Evolutionary conservation across 2,888 invertebrate genomes (phyloP).

Genomic region (Chymomyza fuscimana): DNA sequence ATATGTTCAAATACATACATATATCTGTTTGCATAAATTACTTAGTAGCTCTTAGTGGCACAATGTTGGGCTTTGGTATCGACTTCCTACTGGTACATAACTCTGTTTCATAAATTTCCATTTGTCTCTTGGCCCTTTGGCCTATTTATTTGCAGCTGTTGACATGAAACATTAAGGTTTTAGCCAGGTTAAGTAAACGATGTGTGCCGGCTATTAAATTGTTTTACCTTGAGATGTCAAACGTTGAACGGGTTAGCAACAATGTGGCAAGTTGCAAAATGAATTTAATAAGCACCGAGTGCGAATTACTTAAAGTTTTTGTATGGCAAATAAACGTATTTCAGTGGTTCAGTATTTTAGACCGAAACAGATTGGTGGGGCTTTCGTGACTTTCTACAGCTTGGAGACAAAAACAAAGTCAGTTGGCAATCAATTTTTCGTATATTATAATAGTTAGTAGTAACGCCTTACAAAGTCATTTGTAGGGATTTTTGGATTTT

Average conservation of each 20-base stretch:
- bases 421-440: no score
- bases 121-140: slow-evolving; percentile 53
- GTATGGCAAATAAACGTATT: no score
- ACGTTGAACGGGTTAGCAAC: not conserved
- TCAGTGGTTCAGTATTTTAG: no score
- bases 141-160: slow-evolving; percentile 62
- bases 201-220: not conserved
- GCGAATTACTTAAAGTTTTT: no score
- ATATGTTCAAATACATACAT: not conserved
- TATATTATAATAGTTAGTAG: no score
- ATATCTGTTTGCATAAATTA: slow-evolving; percentile 48
- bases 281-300: not conserved
- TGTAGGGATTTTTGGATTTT: no score
- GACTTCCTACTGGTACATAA: slow-evolving; percentile 24
- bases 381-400: no score
- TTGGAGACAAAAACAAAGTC: no score
- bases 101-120: slow-evolving; percentile 65
- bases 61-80: slow-evolving; percentile 33
- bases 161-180: slow-evolving; percentile 58
- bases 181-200: slow-evolving; percentile 13
- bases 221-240: not conserved
- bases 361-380: no score
- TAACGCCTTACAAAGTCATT: no score
- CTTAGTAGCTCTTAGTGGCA: slow-evolving; percentile 56
- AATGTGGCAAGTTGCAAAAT: not conserved